These are phyloP conservation scores for Triplophysa tibetana DNA, from an alignment of 2,113 vertebrate species.

Conservation along the genomic window DNA sequence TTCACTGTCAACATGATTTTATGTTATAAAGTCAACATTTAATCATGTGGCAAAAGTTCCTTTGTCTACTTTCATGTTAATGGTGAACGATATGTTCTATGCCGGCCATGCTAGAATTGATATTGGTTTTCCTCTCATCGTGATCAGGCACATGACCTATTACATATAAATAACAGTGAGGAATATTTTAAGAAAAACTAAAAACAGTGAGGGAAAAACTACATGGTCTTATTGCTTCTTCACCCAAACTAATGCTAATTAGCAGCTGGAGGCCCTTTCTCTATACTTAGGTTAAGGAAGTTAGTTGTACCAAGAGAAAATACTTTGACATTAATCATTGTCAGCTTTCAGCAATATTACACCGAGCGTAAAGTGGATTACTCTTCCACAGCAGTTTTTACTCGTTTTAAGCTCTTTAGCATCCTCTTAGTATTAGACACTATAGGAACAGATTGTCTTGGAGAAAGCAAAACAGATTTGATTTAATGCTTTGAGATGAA, in stretches of 20 bases:
- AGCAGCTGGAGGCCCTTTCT: background rate
- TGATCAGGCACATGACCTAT: background rate
- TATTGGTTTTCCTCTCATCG: background rate
- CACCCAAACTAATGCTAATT: background rate
- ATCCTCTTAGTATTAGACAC: conserved; percentile 30
- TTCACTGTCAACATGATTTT: background rate
- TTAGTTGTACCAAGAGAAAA: background rate
- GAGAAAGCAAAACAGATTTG: conserved; percentile 36
- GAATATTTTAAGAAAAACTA: background rate
- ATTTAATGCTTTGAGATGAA: conserved; percentile 24
- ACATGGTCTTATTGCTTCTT: background rate
- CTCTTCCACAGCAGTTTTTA: conserved; percentile 45
- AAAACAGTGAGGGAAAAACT: background rate
- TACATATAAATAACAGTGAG: background rate
- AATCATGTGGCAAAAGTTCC: background rate
- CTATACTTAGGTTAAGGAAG: background rate
- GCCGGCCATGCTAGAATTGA: background rate
- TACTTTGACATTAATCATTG: conserved; percentile 47
- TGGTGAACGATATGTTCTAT: background rate
- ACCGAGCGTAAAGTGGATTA: conserved; percentile 58
- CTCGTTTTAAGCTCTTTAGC: conserved; percentile 53
- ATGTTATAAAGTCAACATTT: background rate
- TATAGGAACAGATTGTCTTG: conserved; percentile 28
- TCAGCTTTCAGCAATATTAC: conserved; percentile 49
- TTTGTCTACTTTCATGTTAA: background rate